Evolutionary conservation across 2,888 invertebrate species (phyloP), one percentile per base, ranked within the genome.

Genomic region (Hyles lineata): DNA sequence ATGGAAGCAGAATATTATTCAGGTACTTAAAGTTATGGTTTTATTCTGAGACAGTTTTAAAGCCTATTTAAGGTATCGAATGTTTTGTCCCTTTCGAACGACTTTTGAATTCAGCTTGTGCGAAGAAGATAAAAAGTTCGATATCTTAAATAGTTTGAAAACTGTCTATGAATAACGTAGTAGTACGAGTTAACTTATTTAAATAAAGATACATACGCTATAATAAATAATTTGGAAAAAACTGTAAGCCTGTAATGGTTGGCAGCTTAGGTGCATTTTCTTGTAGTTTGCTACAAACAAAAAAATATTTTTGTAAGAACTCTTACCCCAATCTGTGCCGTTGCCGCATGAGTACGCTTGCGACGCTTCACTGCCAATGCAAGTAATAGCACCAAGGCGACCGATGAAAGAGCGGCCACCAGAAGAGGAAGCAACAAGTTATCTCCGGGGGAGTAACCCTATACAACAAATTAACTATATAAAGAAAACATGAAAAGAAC

Each of bases 401-500:
- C 90, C 70, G 91, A 96, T 74, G 91, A 95, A 81, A 90, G 90
- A 75, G 92, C 95, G 76, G 90, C 96, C 79, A 90, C 95, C 86
- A 90, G 90, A 86, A 88, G 91, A 83, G 96, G 96, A 78, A 96
- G 87, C 72, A 96, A 85, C 75, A 96, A 88, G 83, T 96, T 96
- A 85, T 96, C 96, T 74, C 95, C 95, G 35, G 95, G 92, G 72
- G 95, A 95, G 85, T 96, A 96, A 70, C 95, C 95, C 96, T 96
- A 86, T n/a, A 79, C 73, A 82, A 55, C 75, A 80, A 71, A 72
- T 69, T 17, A 67, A 35, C 29, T 63, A 0, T 11, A 73, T 9
- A 72, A 23, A 70, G 55, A 70, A 9, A 15, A 29, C 7, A 15
- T 21, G 11, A 21, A 19, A 43, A 43, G 23, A 5, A 67, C 15